Evolutionary conservation across 2,888 invertebrate species (phyloP), one percentile per base, ranked within the genome.

Genomic region (Dicycla oo): DNA sequence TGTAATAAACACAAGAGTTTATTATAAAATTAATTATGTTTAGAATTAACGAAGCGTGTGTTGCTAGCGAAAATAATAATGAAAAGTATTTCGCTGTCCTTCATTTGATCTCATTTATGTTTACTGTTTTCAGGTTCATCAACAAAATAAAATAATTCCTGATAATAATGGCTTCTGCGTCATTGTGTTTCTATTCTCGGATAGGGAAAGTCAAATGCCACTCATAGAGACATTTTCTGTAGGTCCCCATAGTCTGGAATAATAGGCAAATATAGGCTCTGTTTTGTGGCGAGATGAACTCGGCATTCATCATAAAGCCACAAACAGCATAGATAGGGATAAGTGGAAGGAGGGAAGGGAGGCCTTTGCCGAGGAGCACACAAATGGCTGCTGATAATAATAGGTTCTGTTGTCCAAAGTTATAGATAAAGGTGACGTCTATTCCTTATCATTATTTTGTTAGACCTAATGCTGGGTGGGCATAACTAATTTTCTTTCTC

Each of bases 41-140:
- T n/a, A 34, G 13, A 74, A 43, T 70, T 70, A 61, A 78, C 47
- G 70, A 77, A 61, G 60, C 78, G 23, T 76, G 47, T 54, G n/a
- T 74, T 53, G n/a, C 66, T 66, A 60, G 13, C 40, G 30, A 49
- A 47, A 53, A 49, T 78, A 56, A 43, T 43, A n/a, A 77, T 38
- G 7, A 13, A 11, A 51, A 47, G 38, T 30, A 38, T 26, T 77
- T 49, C 3, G 18, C 2, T 53, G 49, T 43, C 26, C 13, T 30
- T 54, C 13, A 15, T 20, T 43, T 38, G n/a, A 18, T 2, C 18
- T 10, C 26, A 58, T 58, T 38, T 23, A 11, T 43, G 15, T 11
- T n/a, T 13, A 20, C 13, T 20, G 30, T 57, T 60, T 73, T 60
- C 40, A 15, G 11, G 26, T 30, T 40, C 58, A 30, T 53, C 6